Evolutionary conservation across 2,113 vertebrate genomes (phyloP).

Genomic region (Piprites chloris): DNA sequence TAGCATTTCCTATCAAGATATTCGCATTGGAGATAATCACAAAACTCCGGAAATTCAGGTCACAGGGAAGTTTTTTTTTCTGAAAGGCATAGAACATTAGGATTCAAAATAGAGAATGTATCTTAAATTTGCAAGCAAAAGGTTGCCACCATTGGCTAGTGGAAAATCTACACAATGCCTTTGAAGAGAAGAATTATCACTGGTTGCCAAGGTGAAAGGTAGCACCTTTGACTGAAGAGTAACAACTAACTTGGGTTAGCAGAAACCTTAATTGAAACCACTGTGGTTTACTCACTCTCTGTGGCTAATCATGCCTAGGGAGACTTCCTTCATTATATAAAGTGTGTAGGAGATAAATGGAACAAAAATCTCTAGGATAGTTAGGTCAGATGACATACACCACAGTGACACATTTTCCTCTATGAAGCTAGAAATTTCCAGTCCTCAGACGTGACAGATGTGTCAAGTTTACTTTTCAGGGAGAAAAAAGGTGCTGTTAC

Average conservation of each 20-base stretch:
- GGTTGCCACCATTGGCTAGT: not conserved
- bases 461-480: conserved; percentile 45
- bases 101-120: not conserved
- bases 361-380: conserved; percentile 59
- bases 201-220: conserved; percentile 22
- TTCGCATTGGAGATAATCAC: not conserved
- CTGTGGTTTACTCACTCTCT: conserved; percentile 43
- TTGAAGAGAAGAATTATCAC: conserved; percentile 2
- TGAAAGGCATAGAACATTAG: not conserved
- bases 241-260: conserved; percentile 29
- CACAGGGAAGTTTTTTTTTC: not conserved
- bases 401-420: conserved; percentile 36
- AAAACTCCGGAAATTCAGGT: conserved; percentile 27
- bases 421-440: conserved; percentile 59
- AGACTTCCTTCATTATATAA: conserved; percentile 65
- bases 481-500: not conserved
- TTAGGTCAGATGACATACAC: conserved; percentile 34
- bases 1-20: not conserved
- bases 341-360: conserved; percentile 37
- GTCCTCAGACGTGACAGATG: conserved; percentile 22
- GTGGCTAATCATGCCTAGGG: conserved; percentile 30
- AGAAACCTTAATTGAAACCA: conserved; percentile 56
- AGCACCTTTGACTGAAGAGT: conserved; percentile 21
- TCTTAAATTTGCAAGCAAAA: not conserved
- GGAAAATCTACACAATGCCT: not conserved